Evolutionary conservation across 2,888 invertebrate genomes (phyloP).

Genomic region (Bombyx huttoni): DNA sequence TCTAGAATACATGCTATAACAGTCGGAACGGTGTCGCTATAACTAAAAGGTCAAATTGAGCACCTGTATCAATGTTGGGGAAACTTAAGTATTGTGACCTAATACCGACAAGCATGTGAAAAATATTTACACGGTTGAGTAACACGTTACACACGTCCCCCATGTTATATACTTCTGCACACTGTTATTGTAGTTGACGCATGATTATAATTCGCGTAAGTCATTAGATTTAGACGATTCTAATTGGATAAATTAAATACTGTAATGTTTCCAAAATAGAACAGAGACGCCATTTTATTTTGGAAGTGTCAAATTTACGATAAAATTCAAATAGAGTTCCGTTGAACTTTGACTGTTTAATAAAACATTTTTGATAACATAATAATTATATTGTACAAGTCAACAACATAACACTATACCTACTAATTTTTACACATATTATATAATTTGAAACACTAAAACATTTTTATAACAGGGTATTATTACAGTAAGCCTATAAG

Average conservation of each 20-base stretch:
- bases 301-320: background rate
- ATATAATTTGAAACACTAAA: background rate
- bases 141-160: background rate
- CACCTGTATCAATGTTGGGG: constrained; percentile 4
- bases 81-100: constrained; percentile 1
- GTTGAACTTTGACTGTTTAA: constrained; percentile 23
- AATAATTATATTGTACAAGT: constrained; percentile 8
- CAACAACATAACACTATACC: constrained; percentile 18
- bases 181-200: background rate
- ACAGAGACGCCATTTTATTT: background rate
- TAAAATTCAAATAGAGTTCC: constrained; percentile 13
- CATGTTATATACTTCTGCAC: background rate
- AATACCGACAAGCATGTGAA: background rate
- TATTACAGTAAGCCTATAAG: background rate
- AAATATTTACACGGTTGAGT: constrained; percentile 2
- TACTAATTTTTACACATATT: constrained; percentile 4
- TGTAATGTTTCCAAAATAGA: background rate
- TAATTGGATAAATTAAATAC: too few relatives aligned
- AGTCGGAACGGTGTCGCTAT: background rate
- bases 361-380: constrained; percentile 19
- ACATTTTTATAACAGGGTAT: background rate
- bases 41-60: background rate
- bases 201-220: background rate
- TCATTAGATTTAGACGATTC: background rate
- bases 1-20: background rate